Evolutionary conservation across 2,113 vertebrate species (phyloP).

Genomic region (Calyptomena viridis): DNA sequence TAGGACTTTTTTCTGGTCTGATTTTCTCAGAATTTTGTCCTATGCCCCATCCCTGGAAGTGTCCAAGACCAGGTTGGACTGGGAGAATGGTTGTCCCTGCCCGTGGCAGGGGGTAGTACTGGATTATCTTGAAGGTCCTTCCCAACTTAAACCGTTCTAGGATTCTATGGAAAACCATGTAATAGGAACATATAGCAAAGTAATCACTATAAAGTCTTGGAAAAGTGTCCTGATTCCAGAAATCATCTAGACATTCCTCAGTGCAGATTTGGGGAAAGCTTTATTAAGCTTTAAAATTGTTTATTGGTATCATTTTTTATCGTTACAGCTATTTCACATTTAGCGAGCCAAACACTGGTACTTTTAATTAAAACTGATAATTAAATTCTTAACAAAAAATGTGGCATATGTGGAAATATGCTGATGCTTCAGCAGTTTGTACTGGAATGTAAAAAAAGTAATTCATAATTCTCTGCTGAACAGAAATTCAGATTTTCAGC

Average conservation of each 20-base stretch:
- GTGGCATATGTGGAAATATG: neutral
- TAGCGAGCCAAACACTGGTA: neutral
- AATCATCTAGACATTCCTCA: neutral
- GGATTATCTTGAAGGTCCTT: neutral
- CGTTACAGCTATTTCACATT: neutral
- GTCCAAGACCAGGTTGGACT: neutral
- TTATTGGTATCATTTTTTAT: neutral
- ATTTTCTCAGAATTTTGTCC: neutral
- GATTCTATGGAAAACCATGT: neutral
- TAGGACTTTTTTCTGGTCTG: neutral
- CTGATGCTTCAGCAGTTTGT: neutral
- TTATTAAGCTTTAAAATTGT: neutral
- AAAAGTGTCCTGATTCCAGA: neutral
- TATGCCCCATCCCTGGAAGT: neutral
- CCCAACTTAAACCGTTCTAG: neutral
- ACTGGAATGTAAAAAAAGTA: neutral
- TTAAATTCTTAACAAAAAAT: neutral
- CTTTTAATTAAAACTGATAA: slow-evolving; percentile 20
- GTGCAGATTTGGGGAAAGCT: neutral
- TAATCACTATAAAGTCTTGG: neutral
- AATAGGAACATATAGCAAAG: neutral
- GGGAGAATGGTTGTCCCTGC: no score
- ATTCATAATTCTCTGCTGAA: neutral
- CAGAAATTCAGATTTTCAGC: neutral
- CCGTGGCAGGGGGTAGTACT: neutral